Base-by-base conservation (phyloP, 2,888 invertebrate genomes). In the Coleophora deauratella region DNA sequence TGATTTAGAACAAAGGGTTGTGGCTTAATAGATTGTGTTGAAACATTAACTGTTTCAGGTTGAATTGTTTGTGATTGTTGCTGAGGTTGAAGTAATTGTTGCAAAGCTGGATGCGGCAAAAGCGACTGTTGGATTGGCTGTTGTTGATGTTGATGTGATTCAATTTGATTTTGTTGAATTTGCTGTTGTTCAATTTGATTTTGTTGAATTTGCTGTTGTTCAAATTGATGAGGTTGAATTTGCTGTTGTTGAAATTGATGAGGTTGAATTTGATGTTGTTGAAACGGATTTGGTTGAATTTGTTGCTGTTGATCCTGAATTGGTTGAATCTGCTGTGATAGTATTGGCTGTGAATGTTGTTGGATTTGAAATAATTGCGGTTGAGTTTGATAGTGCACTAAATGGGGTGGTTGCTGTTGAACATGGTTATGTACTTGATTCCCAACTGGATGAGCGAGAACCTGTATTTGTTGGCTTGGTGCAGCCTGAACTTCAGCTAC, bases 1-100 rank as follows among this genome's bases (percentile, higher is more conserved):
- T 77, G 75, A 55, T 78, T 62, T 14, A 80, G 54, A 28, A 77
- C 52, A 42, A 67, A 62, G 31, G 75, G 46, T 42, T 71, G 66
- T 14, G 54, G 47, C 36, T 50, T n/a, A 37, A 21, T 21, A 4
- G 21, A 21, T 21, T 21, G 21, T 4, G 37, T 27, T 41, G 33
- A n/a, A 27, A 27, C 3, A 6, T 3, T 11, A 27, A 27, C 27
- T 38, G 10, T 7, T 30, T 35, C 35, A n/a, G 37, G n/a, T 37
- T 33, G 38, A 1, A 28, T 9, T 4, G 31, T 30, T 40, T 27
- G 30, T 10, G 32, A 10, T 34, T 40, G 30, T 12, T n/a, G 2
- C 32, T 35, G 36, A 9, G 13, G 32, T 14, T 11, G 34, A 10
- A 13, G 30, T 31, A 12, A 31, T 12, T 8, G 7, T 9, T 37